Evolutionary conservation across 1,140 invertebrate species (phyloP), one percentile per base, ranked within the genome.

Genomic region (Mylabris phalerata): DNA sequence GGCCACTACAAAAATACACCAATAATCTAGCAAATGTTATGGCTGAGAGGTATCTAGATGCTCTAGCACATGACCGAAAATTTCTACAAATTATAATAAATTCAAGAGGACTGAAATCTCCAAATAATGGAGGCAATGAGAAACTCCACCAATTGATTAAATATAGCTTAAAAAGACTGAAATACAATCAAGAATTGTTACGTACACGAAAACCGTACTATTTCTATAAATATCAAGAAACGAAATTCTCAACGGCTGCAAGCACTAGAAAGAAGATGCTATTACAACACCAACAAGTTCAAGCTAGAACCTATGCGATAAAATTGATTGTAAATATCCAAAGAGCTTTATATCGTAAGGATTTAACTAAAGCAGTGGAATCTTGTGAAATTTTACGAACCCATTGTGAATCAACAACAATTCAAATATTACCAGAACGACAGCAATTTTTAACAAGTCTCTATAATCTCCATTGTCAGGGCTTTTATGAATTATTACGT

Each of bases 11-110:
- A 72, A 68, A 71, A 71, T 68, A 77, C 73, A 59, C 73, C 65
- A 63, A 76, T 63, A 72, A 75, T 70, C 70, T 74, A 66, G 55
- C 80, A 64, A 57, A 73, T 75, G 66, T 71, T 69, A 66, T 77
- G 76, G 58, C 78, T 25, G 77, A 79, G 70, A 81, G 78, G 63
- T 81, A 80, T 67, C 65, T 81, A 13, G 77, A 78, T n/a, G 73
- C 75, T 0, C 77, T 80, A 75, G 79, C 76, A 19, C 72, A 76
- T 26, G 79, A 81, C 60, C 80, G 80, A 62, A 75, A 78, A 57
- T 81, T 79, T 59, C 64, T 80, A 3, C 73, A 77, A 57, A 67
- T 74, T 19, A 63, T 80, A 4, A 72, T 62, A 40, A 70, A 73
- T 24, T 72, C 77, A 62, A 66, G 61, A 7, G 74, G 78, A n/a